Base-by-base conservation (phyloP, 2,797 vertebrate genomes). In the Sarcophilus harrisii region DNA sequence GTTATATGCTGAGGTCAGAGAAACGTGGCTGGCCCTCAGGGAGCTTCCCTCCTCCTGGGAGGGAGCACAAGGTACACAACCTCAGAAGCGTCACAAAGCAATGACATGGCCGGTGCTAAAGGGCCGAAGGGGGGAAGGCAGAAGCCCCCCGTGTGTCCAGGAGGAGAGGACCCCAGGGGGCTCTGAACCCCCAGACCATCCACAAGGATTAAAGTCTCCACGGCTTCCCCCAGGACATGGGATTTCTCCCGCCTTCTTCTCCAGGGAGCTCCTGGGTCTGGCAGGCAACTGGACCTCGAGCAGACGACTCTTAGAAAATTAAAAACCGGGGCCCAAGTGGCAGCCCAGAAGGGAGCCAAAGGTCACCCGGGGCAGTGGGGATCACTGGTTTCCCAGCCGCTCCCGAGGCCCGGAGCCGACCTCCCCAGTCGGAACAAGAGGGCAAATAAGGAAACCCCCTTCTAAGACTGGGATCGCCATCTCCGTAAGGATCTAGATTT, bases 321-420 rank as follows among this genome's bases (percentile, higher is more conserved):
- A 98, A 98, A 98, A 98, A 96, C 97, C 96, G 54, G 93, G 98
- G 98, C 98, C 97, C 96, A 96, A 97, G 97, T 98, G 98, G 98
- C 87, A 98, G 98, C 97, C 10, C 98, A 98, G 96, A 90, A 98
- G 98, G 98, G 98, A 90, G 98, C 96, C 97, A 92, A 98, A 97
- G 93, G 98, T 98, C 97, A 73, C 18, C 91, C 96, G 98, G 97
- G 98, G 98, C 96, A 95, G 93, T 97, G 98, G 98, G 98, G 98
- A 98, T 98, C 98, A 98, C 98, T 98, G 98, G 98, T 98, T 98
- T 98, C 98, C 98, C 98, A 98, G 98, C 98, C 98, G 98, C 98
- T 87, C 94, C 96, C 96, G 96, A 96, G 81, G 97, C 97, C 92
- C 91, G 93, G 97, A 96, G 95, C 95, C 97, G 98, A 98, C 98